A percentile compares a stretch with the other conserved stretches of the same genome.
These are phyloP conservation scores for Gasteruption jaculator DNA, from an alignment of 2,888 invertebrate genomes.

Conservation along the genomic window DNA sequence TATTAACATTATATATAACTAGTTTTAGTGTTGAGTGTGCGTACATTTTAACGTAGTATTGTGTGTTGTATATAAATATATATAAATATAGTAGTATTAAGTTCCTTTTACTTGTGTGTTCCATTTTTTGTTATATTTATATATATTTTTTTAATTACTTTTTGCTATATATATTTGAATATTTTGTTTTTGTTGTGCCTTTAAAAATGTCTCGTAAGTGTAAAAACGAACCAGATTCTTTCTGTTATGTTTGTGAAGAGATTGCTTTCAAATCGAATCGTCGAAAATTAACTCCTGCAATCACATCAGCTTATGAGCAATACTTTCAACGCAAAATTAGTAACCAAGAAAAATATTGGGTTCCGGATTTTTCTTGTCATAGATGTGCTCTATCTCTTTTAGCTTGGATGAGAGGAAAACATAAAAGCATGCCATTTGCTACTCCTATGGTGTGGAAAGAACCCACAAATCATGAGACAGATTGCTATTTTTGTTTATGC, in stretches of 20 bases:
- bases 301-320: slow-evolving; percentile 24
- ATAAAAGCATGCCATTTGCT: slow-evolving; percentile 27
- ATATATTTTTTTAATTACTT: too few relatives aligned
- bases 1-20: too few relatives aligned
- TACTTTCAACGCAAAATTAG: slow-evolving; percentile 33
- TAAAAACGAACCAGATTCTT: slow-evolving; percentile 12
- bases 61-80: too few relatives aligned
- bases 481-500: slow-evolving; percentile 38
- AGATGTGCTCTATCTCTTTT: slow-evolving; percentile 15
- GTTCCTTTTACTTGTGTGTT: too few relatives aligned
- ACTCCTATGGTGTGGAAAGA: slow-evolving; percentile 34
- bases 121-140: too few relatives aligned
- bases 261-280: slow-evolving; percentile 24
- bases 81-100: too few relatives aligned
- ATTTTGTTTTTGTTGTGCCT: too few relatives aligned
- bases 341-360: slow-evolving; percentile 27
- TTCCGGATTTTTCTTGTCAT: slow-evolving; percentile 26
- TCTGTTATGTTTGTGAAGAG: slow-evolving; percentile 20
- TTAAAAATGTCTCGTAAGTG: too few relatives aligned
- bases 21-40: too few relatives aligned
- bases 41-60: too few relatives aligned
- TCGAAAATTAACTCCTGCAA: slow-evolving; percentile 17
- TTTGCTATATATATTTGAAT: too few relatives aligned
- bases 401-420: slow-evolving; percentile 22
- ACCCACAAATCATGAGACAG: slow-evolving; percentile 32